These are phyloP conservation scores for Scrobipalpa atriplicella DNA, from an alignment of 2,888 invertebrate species.

Conservation along the genomic window DNA sequence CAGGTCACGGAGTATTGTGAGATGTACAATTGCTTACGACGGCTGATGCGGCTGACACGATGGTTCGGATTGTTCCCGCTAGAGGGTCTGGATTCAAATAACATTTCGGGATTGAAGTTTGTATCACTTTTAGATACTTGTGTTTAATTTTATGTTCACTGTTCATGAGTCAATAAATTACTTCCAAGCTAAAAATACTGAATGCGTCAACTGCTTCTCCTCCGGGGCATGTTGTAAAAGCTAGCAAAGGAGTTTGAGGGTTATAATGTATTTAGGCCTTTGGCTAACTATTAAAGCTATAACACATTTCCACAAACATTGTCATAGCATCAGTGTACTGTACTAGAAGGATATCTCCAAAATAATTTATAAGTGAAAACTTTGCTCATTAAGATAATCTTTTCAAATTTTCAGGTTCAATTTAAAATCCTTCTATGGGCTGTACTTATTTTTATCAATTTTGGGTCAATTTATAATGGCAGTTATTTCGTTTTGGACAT, in stretches of 20 bases:
- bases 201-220: no score
- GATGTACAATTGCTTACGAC: slow-evolving; percentile 47
- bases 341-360: no score
- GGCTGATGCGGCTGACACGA: slow-evolving; percentile 47
- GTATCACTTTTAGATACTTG: background rate
- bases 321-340: no score
- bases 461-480: slow-evolving; percentile 39
- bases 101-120: slow-evolving; percentile 42
- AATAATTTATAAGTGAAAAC: background rate
- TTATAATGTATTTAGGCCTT: no score
- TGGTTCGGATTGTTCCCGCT: slow-evolving; percentile 57
- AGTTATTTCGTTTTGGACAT: slow-evolving; percentile 35
- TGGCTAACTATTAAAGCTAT: no score
- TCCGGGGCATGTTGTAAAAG: no score
- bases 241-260: no score
- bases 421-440: slow-evolving; percentile 42
- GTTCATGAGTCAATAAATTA: no score
- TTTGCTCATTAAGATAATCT: background rate
- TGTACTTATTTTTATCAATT: slow-evolving; percentile 40
- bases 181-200: no score
- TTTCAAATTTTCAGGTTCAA: slow-evolving; percentile 41
- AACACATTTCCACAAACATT: no score
- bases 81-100: slow-evolving; percentile 43
- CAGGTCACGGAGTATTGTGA: slow-evolving; percentile 37
- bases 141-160: background rate